Base-by-base conservation (phyloP, 2,888 invertebrate genomes). In the Zhuqinia jingwanae region DNA sequence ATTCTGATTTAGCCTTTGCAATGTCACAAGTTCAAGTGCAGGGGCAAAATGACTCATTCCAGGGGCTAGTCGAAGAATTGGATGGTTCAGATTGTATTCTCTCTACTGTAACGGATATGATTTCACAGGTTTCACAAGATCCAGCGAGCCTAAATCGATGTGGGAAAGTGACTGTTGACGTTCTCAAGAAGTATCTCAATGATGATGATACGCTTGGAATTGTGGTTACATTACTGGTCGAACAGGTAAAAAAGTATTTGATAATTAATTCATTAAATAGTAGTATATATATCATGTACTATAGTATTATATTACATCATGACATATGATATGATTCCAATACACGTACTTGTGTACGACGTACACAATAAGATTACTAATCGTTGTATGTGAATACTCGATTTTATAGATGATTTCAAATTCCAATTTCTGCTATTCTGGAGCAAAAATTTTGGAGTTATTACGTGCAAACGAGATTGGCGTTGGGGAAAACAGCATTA, bases 351-450 rank as follows among this genome's bases (percentile, higher is more conserved):
- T n/a, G n/a, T n/a, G n/a, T n/a, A n/a, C n/a, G n/a, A n/a, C n/a
- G n/a, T n/a, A n/a, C n/a, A n/a, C n/a, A n/a, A n/a, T n/a, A n/a
- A n/a, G n/a, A n/a, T n/a, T n/a, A n/a, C n/a, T n/a, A n/a, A n/a
- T n/a, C n/a, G n/a, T n/a, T n/a, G n/a, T n/a, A n/a, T n/a, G n/a
- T n/a, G n/a, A n/a, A n/a, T n/a, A n/a, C n/a, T n/a, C n/a, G n/a
- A n/a, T 30, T 87, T 63, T 87, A 17, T 58, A 90, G 90, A 89
- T 89, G 63, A 89, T 90, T 60, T 88, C 88, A 13, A 89, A 89
- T 75, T 30, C 87, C 17, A 90, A 89, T 68, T 90, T 90, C 60
- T 89, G 88, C 58, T 90, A 89, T 58, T 89, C 90, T 42, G 90
- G 90, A 73, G 90, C 90, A 8, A 85, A 88, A 42, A 73, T 90